Base-by-base conservation (phyloP, 2,888 invertebrate species). In the Seira musarum region DNA sequence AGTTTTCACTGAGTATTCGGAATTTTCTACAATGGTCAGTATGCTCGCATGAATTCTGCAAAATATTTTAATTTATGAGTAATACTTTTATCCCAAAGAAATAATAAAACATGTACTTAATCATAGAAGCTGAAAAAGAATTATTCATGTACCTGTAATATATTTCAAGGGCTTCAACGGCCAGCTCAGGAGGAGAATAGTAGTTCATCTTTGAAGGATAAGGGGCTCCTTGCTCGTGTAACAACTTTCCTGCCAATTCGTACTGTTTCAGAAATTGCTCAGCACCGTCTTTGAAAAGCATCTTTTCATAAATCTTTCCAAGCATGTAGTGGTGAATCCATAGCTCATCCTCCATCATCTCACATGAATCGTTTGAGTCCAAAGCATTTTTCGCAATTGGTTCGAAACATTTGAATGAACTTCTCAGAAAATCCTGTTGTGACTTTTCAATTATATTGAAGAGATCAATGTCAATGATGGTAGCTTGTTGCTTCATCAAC, bases 311-410 rank as follows among this genome's bases (percentile, higher is more conserved):
- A 71, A 97, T 94, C 91, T 98, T 98, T 0, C 96, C 98, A n/a
- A 98, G 90, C 94, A 98, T 96, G 88, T 97, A 98, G 88, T 96
- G 95, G 87, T 95, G 93, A 46, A 97, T 90, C 98, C 98, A 98
- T 77, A 94, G 92, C 88, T 98, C 97, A 88, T 97, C 40, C 83
- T 93, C 92, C 0, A 90, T 89, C 3, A 60, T 69, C 5, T 75
- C 79, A 19, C 46, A n/a, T 6, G 13, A 6, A 64, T 90, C 90
- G 82, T 91, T 91, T n/a, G 89, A 88, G 72, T 92, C 92, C 57
- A 90, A 90, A 0, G 90, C 89, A 25, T 57, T 67, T n/a, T 68
- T 68, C 1, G 49, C 30, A 1, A 90, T 90, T 63, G 88, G 87
- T 61, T 88, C 91, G 87, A 97, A 97, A 89, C 96, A 96, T 86